Evolutionary conservation across 2,888 invertebrate genomes (phyloP), one percentile per base, ranked within the genome.

Genomic region (Gnatocerus cornutus): DNA sequence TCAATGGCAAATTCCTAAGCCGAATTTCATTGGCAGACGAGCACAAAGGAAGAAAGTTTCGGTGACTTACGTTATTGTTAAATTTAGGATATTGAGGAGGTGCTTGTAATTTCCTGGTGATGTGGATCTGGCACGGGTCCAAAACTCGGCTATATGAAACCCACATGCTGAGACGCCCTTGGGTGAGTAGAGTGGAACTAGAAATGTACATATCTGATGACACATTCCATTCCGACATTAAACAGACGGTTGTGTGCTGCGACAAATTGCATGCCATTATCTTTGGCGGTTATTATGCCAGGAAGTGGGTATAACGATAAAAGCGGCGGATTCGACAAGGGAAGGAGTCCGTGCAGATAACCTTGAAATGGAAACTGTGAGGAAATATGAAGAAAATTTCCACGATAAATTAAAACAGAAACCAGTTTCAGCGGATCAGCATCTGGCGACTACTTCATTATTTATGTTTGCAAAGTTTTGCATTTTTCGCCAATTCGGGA

Each of bases 1-100:
- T 69, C 69, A 69, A 69, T 69, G 64, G 58, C 64, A 59, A 69
- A 69, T 69, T 48, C 61, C 61, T 33, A 39, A 50, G 37, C 4
- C 45, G 10, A 56, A 30, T 37, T 12, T 10, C 9, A 9, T 29
- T 50, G 12, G 10, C 30, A 30, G 10, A 27, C 53, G 12, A 13
- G n/a, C 53, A 33, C 53, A 33, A 53, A 10, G 29, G 37, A 53
- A 59, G 45, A 8, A 14, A 55, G 16, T 39, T 41, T 50, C n/a
- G 9, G 41, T 27, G 13, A 12, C 39, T 41, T 43, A 9, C 12
- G 29, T 50, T 50, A 12, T 58, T 39, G 43, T 41, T 41, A 58
- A 58, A 27, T 43, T 58, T 58, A 13, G 59, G 50, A 50, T 12
- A 30, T 50, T 5, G 12, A 53, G 33, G 37, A 37, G 37, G 53